Base-by-base conservation (phyloP, 2,797 vertebrate species). In the Aeoliscus strigatus region DNA sequence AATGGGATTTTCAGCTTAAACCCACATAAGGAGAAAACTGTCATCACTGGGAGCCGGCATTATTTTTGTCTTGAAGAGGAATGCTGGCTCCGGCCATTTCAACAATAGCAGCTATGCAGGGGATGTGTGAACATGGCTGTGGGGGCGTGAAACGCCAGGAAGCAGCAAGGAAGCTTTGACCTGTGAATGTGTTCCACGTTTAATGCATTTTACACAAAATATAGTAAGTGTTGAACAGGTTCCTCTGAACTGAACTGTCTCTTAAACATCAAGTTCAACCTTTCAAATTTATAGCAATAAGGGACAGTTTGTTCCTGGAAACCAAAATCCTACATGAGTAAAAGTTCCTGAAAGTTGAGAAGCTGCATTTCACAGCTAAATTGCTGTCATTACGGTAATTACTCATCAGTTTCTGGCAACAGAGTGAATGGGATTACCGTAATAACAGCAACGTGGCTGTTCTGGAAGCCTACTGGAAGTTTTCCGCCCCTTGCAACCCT, bases 1-100 rank as follows among this genome's bases (percentile, higher is more conserved):
- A 82, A 79, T 70, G 69, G 81, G 82, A 82, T 85, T 88, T 86
- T 82, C 65, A 66, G 81, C 84, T 81, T 83, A 86, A 82, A 79
- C 74, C 69, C 79, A 83, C 77, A 85, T 70, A 79, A 60, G 69
- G 47, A 75, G 76, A 75, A 77, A 77, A 70, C 45, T 66, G 77
- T 87, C 84, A 81, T 84, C 73, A 71, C 69, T 66, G 54, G 35
- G 56, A 66, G 63, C 39, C 27, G 18, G 51, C 62, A 48, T 68
- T 69, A 72, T 80, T 77, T 78, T 70, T 76, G 78, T 68, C 73
- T 75, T 60, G 44, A 31, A 75, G 41, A 72, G 54, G 48, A 59
- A 51, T 6, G 48, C 60, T 60, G 9, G 52, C 59, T 52, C 66
- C n/a, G 27, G 46, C 58, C 63, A 64, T 72, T 71, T 60, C 48